A percentile compares a stretch with the other conserved stretches of the same genome.
These are phyloP conservation scores for Minunthozetes semirufus DNA, from an alignment of 2,888 invertebrate species.

Conservation along the genomic window DNA sequence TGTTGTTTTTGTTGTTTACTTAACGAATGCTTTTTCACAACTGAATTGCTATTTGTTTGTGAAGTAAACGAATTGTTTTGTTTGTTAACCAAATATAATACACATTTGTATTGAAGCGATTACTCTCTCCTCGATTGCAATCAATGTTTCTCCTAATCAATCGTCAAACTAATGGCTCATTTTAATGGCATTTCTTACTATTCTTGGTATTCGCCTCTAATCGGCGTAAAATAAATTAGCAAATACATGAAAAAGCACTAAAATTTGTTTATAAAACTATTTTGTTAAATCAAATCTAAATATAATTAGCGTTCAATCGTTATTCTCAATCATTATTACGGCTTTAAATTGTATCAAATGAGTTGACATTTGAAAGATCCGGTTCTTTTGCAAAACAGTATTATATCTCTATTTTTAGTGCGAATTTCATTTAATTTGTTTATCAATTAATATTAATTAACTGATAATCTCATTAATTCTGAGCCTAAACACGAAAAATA, in stretches of 20 bases:
- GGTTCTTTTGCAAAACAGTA: too few species aligned
- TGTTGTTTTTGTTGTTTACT: too few species aligned
- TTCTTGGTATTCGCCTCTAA: too few species aligned
- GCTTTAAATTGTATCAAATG: too few species aligned
- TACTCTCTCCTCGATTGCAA: too few species aligned
- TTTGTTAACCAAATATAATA: not conserved
- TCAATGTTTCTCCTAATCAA: too few species aligned
- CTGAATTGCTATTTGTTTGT: too few species aligned
- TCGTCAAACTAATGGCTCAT: not conserved
- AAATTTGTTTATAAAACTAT: not conserved
- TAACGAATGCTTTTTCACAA: too few species aligned
- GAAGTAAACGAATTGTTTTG: not conserved
- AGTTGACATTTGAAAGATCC: too few species aligned
- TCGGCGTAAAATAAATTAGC: not conserved
- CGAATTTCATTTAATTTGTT: not conserved
- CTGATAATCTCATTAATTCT: not conserved
- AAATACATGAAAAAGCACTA: slow-evolving; percentile 2
- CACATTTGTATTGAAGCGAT: too few species aligned
- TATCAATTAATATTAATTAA: not conserved
- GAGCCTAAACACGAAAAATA: not conserved
- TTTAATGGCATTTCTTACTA: not conserved
- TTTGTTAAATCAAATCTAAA: not conserved
- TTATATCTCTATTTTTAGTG: too few species aligned
- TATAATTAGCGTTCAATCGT: not conserved
- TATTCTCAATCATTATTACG: too few species aligned